Evolutionary conservation across 2,888 invertebrate genomes (phyloP), one percentile per base, ranked within the genome.

Genomic region (Agrochola macilenta): DNA sequence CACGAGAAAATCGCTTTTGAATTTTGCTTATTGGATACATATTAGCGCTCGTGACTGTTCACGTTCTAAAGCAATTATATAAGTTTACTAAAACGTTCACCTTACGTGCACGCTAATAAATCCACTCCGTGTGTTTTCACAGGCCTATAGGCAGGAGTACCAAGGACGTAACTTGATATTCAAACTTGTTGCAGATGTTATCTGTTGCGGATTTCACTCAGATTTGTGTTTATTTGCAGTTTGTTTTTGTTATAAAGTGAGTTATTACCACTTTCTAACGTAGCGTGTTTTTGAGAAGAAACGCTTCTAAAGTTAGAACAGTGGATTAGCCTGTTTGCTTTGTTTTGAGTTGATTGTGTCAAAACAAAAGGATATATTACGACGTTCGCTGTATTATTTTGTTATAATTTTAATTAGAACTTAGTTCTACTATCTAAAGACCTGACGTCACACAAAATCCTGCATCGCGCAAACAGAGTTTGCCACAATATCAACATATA

Each of bases 251-350:
- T 73, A 76, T 57, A 82, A 70, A 26, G 52, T 78, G 52, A 82
- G 77, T 83, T 81, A 75, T 70, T 84, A 75, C 87, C 81, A 88
- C 91, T 92, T 93, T 92, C 91, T 93, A 91, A 85, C 82, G 74
- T 60, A 82, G 61, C 80, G 43, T 72, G 81, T 72, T 82, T 77
- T 75, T 70, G 52, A 23, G 66, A 43, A 30, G 7, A 54, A 30
- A 87, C 54, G 12, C 64, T 69, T 17, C 23, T 69, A n/a, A 68
- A 78, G 65, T 78, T 26, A 8, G 57, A 71, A 74, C 82, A 8
- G 26, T 30, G 20, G 35, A 26, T 73, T 85, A 39, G 14, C 26
- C n/a, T 46, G 26, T 57, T 43, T n/a, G 26, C 8, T 76, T 52
- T 43, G n/a, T 52, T 49, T 26, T 26, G 11, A 23, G 17, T n/a